These are phyloP conservation scores for Mionectes olivaceus DNA, from an alignment of 2,797 vertebrate species.

Conservation along the genomic window DNA sequence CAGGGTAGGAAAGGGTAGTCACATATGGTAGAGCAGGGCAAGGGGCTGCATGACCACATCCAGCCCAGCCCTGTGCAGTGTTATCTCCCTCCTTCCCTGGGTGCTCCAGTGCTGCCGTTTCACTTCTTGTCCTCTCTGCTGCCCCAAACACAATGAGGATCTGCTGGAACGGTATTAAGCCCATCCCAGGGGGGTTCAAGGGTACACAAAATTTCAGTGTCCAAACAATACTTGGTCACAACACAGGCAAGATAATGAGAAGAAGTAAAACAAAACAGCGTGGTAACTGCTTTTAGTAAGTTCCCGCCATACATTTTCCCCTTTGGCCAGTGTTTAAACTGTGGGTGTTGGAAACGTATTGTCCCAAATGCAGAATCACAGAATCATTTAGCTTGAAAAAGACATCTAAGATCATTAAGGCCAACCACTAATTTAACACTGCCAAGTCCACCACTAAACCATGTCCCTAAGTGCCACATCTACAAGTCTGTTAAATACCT, in stretches of 20 bases:
- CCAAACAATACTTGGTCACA: neutral
- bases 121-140: neutral
- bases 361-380: neutral
- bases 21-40: too few species aligned
- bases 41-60: neutral
- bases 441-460: neutral
- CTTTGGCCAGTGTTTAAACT: neutral
- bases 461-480: neutral
- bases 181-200: neutral
- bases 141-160: neutral
- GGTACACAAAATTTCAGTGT: neutral
- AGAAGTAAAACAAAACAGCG: neutral
- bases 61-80: neutral
- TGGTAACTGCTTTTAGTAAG: neutral
- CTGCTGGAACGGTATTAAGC: neutral
- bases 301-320: neutral
- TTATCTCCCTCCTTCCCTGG: neutral
- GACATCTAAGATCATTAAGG: neutral
- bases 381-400: neutral
- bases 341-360: neutral
- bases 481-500: neutral
- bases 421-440: neutral
- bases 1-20: neutral
- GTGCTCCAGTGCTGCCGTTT: too few species aligned
- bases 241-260: neutral